These are phyloP conservation scores for Sitta carolinensis DNA, from an alignment of 2,797 vertebrate genomes.

Conservation along the genomic window DNA sequence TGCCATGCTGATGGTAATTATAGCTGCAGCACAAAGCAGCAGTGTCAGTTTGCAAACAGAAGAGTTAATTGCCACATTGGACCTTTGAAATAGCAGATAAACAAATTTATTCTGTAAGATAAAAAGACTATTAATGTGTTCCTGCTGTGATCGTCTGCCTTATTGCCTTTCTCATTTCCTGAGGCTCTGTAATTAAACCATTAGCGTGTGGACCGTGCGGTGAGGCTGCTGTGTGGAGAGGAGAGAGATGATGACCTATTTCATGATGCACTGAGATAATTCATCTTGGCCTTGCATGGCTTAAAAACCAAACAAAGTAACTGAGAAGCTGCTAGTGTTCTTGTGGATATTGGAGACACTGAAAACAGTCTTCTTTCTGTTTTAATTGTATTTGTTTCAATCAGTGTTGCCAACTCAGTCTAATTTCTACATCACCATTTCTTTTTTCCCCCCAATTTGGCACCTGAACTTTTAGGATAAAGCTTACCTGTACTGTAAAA, in stretches of 20 bases:
- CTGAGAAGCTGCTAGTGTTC: not conserved
- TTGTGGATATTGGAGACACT: not conserved
- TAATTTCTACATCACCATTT: not conserved
- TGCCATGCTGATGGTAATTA: slow-evolving; percentile 62
- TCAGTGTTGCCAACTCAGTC: not conserved
- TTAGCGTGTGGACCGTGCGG: slow-evolving; percentile 25
- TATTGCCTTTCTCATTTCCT: slow-evolving; percentile 62
- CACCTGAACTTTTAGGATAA: not conserved
- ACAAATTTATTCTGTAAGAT: slow-evolving; percentile 72
- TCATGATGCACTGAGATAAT: not conserved
- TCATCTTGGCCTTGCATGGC: not conserved
- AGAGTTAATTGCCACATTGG: slow-evolving; percentile 75
- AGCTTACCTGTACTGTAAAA: not conserved
- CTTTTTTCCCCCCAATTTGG: not conserved
- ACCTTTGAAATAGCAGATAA: slow-evolving; percentile 71
- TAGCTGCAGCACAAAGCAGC: slow-evolving; percentile 52
- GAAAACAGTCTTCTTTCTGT: not conserved
- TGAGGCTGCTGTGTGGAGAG: slow-evolving; percentile 15
- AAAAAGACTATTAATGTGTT: slow-evolving; percentile 67
- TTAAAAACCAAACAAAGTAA: not conserved
- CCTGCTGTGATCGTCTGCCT: slow-evolving; percentile 62
- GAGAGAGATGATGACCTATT: not conserved
- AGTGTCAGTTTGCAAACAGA: slow-evolving; percentile 72
- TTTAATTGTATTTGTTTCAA: not conserved
- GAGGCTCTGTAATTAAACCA: slow-evolving; percentile 68